These are phyloP conservation scores for Anthoscopus minutus DNA, from an alignment of 2,113 vertebrate genomes.

Conservation along the genomic window DNA sequence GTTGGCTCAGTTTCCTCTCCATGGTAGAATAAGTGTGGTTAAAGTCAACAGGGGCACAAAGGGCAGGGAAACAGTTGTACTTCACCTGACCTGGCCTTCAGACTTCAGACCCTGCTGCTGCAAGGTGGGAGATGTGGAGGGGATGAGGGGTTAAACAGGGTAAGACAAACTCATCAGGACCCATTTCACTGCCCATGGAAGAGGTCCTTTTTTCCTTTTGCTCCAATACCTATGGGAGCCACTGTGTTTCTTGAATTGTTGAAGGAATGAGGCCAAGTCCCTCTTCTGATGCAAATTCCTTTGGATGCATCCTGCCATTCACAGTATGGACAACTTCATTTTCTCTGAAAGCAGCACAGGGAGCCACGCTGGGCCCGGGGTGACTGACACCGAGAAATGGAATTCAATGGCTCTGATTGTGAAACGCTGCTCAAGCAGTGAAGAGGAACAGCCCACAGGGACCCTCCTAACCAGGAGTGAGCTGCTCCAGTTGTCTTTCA, in stretches of 20 bases:
- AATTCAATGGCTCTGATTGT: constrained; percentile 7
- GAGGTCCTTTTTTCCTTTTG: background rate
- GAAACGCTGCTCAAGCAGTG: background rate
- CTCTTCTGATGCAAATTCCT: constrained; percentile 45
- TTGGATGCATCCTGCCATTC: background rate
- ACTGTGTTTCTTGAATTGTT: background rate
- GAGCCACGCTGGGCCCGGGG: background rate
- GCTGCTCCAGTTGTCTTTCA: background rate
- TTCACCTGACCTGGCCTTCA: background rate
- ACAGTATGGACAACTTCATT: background rate
- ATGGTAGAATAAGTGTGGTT: background rate
- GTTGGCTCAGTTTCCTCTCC: background rate
- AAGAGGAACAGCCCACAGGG: background rate
- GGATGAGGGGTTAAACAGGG: background rate
- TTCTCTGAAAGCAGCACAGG: constrained; percentile 12
- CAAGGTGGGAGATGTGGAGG: background rate
- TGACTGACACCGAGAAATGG: background rate
- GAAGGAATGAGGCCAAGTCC: constrained; percentile 26
- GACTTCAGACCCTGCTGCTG: background rate
- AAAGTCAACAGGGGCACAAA: background rate
- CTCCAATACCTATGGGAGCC: background rate
- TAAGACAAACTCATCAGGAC: background rate
- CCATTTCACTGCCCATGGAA: background rate
- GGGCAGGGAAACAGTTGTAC: background rate
- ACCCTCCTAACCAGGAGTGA: background rate